Percentiles rank a stretch among this genome's conserved stretches.
These are phyloP conservation scores for Ptychobarbus kaznakovi DNA, from an alignment of 2,797 vertebrate genomes.

Conservation along the genomic window DNA sequence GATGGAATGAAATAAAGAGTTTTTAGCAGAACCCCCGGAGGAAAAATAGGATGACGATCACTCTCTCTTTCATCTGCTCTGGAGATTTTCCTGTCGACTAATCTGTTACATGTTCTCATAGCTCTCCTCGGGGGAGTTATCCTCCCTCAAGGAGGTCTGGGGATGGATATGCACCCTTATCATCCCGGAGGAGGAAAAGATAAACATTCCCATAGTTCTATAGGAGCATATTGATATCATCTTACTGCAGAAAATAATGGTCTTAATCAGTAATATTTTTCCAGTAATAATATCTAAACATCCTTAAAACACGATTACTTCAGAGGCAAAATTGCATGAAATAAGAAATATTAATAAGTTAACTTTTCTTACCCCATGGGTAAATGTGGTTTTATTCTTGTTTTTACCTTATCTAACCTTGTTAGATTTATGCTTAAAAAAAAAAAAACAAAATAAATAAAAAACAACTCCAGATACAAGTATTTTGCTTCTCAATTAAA, in stretches of 20 bases:
- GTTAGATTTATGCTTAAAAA: constrained; percentile 27
- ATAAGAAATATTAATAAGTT: background rate
- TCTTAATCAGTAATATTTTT: background rate
- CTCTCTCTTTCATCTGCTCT: constrained; percentile 35
- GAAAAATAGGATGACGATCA: constrained; percentile 22
- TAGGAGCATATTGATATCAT: background rate
- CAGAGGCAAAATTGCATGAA: constrained; percentile 5
- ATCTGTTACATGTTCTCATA: constrained; percentile 44
- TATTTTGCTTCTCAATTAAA: constrained; percentile 1
- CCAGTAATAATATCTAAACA: background rate
- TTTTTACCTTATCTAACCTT: constrained; percentile 11
- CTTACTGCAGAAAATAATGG: background rate
- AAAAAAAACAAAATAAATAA: background rate
- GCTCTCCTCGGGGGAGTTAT: constrained; percentile 23
- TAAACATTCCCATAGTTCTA: background rate
- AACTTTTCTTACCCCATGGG: background rate
- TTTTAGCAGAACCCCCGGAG: constrained; percentile 8
- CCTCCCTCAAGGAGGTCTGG: constrained; percentile 40
- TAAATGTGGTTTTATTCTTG: background rate
- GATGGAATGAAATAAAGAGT: background rate
- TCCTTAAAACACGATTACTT: constrained; percentile 23
- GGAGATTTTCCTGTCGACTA: constrained; percentile 44
- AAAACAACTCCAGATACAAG: background rate
- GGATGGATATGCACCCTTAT: constrained; percentile 40
- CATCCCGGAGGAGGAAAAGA: constrained; percentile 14